Evolutionary conservation across 2,888 invertebrate genomes (phyloP).

Genomic region (Bembecia ichneumoniformis): DNA sequence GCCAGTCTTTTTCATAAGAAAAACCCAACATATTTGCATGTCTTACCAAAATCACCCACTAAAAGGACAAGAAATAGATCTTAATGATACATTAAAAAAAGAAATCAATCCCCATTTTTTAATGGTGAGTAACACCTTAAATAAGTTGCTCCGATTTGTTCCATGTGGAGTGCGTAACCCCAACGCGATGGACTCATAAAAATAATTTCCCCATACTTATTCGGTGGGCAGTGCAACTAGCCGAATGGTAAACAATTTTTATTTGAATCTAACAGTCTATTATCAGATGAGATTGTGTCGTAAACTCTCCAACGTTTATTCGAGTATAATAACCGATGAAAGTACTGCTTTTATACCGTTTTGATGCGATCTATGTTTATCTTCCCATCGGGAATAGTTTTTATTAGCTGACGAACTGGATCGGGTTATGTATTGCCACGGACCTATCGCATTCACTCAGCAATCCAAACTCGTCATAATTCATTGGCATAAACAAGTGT

Average conservation of each 20-base stretch:
- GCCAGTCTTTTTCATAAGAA: too few relatives aligned
- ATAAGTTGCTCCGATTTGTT: too few relatives aligned
- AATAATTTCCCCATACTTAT: conserved; percentile 12
- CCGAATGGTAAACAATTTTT: conserved; percentile 49
- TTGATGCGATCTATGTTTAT: conserved; percentile 56
- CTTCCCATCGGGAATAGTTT: conserved; percentile 41
- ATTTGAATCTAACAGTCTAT: conserved; percentile 40
- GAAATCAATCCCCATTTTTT: too few relatives aligned
- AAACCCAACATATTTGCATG: too few relatives aligned
- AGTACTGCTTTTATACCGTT: conserved; percentile 51
- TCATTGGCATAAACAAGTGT: too few relatives aligned
- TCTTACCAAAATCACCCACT: too few relatives aligned
- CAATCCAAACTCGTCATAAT: too few relatives aligned
- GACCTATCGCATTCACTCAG: too few relatives aligned
- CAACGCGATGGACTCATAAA: conserved; percentile 13
- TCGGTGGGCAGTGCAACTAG: conserved; percentile 18
- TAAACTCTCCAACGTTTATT: conserved; percentile 42
- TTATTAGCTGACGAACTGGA: conserved; percentile 19
- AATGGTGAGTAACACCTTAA: too few relatives aligned
- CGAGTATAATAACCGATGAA: conserved; percentile 56
- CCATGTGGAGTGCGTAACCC: conserved; percentile 10
- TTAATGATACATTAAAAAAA: too few relatives aligned
- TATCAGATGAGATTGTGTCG: conserved; percentile 46
- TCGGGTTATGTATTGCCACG: conserved; percentile 1
- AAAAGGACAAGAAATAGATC: too few relatives aligned